These are phyloP conservation scores for Micropoecilia bifurca DNA, from an alignment of 2,797 vertebrate species.

Conservation along the genomic window DNA sequence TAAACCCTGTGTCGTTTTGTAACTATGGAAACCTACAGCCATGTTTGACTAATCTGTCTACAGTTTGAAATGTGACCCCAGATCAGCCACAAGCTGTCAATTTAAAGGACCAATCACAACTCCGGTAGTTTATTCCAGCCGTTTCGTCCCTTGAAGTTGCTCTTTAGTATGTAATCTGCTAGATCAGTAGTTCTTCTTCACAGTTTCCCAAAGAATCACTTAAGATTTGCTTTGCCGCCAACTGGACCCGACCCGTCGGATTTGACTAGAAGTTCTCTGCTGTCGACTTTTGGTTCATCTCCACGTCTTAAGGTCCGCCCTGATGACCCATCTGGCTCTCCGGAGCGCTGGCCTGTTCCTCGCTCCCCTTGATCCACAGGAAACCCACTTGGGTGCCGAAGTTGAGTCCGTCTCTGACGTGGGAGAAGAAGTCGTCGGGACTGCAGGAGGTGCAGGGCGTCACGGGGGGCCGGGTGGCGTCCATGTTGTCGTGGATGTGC, in stretches of 20 bases:
- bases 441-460: constrained; percentile 90
- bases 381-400: constrained; percentile 95
- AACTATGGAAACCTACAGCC: not conserved
- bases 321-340: not conserved
- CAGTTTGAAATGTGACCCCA: not conserved
- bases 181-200: too few species aligned
- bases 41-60: not conserved
- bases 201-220: not conserved
- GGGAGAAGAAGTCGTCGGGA: constrained; percentile 90
- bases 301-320: not conserved
- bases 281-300: not conserved
- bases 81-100: not conserved
- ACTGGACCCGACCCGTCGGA: too few species aligned
- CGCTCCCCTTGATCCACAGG: constrained; percentile 84
- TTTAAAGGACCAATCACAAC: not conserved
- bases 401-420: constrained; percentile 88
- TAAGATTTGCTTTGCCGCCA: not conserved
- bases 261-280: not conserved
- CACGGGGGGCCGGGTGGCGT: constrained; percentile 71
- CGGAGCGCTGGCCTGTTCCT: not conserved
- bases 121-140: not conserved
- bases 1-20: not conserved
- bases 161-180: not conserved
- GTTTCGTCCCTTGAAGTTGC: not conserved
- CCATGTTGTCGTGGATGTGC: constrained; percentile 86